Evolutionary conservation across 2,797 vertebrate species (phyloP).

Genomic region (Nasua narica): DNA sequence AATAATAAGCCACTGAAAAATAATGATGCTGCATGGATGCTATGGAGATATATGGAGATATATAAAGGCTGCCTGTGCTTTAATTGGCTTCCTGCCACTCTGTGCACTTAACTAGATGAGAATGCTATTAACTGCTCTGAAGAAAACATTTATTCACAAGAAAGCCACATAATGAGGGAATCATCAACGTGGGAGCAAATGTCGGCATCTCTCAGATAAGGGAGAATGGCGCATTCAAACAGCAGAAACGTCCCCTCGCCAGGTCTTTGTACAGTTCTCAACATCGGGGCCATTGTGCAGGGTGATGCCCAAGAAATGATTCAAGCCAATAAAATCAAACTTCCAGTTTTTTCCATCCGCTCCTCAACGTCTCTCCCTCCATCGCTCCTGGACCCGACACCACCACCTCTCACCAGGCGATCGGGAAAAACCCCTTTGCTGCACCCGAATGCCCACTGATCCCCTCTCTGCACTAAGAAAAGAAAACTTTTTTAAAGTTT

Average conservation of each 20-base stretch:
- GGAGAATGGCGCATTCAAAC: background rate
- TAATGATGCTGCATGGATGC: background rate
- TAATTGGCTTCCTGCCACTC: constrained; percentile 38
- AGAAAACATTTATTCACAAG: constrained; percentile 43
- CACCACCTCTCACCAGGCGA: background rate
- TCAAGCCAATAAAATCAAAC: background rate
- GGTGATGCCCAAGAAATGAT: background rate
- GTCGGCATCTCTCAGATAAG: background rate
- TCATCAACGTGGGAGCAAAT: fast-evolving
- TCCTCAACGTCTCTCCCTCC: background rate
- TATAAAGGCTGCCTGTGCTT: background rate
- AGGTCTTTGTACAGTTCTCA: background rate
- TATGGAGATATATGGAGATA: background rate
- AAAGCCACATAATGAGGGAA: background rate
- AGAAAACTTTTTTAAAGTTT: background rate
- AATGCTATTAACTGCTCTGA: background rate
- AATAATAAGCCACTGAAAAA: constrained; percentile 50
- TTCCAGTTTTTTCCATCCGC: background rate
- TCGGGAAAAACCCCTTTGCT: fast-evolving
- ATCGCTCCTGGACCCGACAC: background rate
- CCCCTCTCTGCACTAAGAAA: background rate
- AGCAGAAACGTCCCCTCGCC: fast-evolving
- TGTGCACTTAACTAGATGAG: background rate
- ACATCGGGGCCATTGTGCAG: fast-evolving
- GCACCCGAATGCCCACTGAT: background rate